Evolutionary conservation across 1,140 invertebrate species (phyloP), one percentile per base, ranked within the genome.

Genomic region (Dinothrombium tinctorium): DNA sequence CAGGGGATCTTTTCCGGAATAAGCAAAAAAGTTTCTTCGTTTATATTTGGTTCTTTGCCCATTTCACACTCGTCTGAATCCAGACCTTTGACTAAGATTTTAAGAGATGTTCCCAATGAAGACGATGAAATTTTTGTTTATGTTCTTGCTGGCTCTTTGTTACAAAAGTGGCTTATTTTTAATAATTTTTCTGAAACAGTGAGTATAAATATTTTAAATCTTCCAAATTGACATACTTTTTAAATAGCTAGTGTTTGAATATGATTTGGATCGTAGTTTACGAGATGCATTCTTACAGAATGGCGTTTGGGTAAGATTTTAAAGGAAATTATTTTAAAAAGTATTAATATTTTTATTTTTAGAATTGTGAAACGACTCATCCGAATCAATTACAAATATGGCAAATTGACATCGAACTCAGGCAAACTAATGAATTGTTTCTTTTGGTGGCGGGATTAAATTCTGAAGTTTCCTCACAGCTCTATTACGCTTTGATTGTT

Each of bases 1-100:
- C 72, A 77, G 44, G 77, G 83, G 12, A 81, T 84, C 69, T 63
- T 92, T 12, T 79, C 81, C 23, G 82, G 83, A 0, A 71, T 92
- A 48, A 72, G 81, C 9, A 68, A 76, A 2, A 65, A 73, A 48
- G 75, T 92, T 54, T 76, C 78, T 0, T 76, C 78, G 1, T 67
- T 90, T 29, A 74, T 90, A 47, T 89, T 89, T 61, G 82, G 81
- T 1, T 69, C 74, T 3, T 73, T 77, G 53, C 56, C 58, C 11
- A 6, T 14, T 9, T 21, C 33, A 15, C 72, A 46, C 65, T 66
- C 71, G 33, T 64, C 68, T 37, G 84, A 87, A 62, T 76, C 77
- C 67, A 69, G 70, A 61, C 50, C 45, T 24, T 52, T 73, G 15
- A 63, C 71, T 0, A 65, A 67, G 52, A 64, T 46, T 19, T 25